Conservation (phyloP, 2,797 vertebrate genomes). For the Coluber constrictor region DNA sequence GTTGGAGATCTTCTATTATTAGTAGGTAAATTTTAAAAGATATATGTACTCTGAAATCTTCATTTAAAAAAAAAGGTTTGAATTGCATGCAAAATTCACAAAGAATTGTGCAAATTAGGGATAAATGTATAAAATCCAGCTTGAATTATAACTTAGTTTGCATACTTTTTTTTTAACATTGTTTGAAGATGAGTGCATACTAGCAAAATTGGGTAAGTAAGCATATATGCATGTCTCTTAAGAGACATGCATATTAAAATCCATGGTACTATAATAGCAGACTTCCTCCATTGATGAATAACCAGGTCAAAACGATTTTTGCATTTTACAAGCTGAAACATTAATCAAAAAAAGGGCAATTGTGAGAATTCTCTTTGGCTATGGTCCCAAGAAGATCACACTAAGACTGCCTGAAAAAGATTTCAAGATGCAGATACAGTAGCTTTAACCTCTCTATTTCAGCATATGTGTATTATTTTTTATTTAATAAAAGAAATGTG, state of each 20-base stretch:
- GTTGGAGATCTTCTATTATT: not conserved
- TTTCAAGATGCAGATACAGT: not conserved
- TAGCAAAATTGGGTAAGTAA: not conserved
- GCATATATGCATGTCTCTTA: not conserved
- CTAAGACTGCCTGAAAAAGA: not conserved
- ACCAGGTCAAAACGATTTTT: not conserved
- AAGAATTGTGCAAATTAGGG: not conserved
- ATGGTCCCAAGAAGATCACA: not conserved
- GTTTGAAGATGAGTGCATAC: not conserved
- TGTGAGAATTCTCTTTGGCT: not conserved
- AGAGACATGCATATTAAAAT: not conserved
- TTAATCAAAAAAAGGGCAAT: not conserved
- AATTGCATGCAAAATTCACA: not conserved
- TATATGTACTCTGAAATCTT: not conserved
- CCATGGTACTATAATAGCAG: not conserved
- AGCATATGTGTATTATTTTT: not conserved
- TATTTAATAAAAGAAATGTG: not conserved
- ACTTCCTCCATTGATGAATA: not conserved
- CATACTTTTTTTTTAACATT: not conserved
- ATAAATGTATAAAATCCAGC: not conserved
- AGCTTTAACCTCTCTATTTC: not conserved
- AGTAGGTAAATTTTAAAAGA: not conserved
- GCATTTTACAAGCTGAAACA: not conserved
- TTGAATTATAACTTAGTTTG: not conserved
- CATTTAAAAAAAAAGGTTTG: not conserved